Percentiles rank a stretch among this genome's conserved stretches.
phyloP scores from a whole-genome alignment of 2,113 vertebrate species.

The Chauna torquata region DNA sequence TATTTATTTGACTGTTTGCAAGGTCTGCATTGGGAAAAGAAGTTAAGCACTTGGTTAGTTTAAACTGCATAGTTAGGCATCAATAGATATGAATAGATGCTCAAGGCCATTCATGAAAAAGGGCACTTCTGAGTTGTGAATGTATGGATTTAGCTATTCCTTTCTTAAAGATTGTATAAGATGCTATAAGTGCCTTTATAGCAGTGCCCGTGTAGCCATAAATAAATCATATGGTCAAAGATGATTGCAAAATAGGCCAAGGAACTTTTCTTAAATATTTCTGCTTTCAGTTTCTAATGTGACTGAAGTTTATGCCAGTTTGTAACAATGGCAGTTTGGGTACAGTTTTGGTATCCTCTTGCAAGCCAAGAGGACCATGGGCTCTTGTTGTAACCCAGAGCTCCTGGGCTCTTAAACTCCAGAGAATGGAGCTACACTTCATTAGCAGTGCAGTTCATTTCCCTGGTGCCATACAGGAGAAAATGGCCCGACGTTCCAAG shows the following conservation, averaged over 20 bases:
- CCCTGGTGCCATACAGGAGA: fast-evolving
- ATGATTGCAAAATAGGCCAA: background rate
- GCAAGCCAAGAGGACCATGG: background rate
- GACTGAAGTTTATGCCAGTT: background rate
- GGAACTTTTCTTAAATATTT: background rate
- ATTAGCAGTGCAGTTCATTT: background rate
- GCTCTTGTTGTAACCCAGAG: fast-evolving
- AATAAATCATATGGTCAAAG: fast-evolving
- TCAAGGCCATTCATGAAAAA: background rate
- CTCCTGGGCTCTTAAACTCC: background rate
- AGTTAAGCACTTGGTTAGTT: background rate
- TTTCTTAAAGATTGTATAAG: background rate
- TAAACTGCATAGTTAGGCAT: background rate
- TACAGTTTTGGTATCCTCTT: background rate
- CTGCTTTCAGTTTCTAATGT: background rate
- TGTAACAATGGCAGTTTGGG: background rate
- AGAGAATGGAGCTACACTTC: background rate
- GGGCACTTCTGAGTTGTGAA: background rate
- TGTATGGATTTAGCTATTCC: background rate
- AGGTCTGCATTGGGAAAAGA: background rate
- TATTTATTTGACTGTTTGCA: background rate
- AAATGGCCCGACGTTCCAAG: background rate
- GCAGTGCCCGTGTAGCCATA: background rate
- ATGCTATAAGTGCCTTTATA: background rate
- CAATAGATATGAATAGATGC: background rate